A percentile compares a stretch with the other conserved stretches of the same genome.
phyloP scores from a whole-genome alignment of 2,797 vertebrate species.

The Neoniphon sammara region DNA sequence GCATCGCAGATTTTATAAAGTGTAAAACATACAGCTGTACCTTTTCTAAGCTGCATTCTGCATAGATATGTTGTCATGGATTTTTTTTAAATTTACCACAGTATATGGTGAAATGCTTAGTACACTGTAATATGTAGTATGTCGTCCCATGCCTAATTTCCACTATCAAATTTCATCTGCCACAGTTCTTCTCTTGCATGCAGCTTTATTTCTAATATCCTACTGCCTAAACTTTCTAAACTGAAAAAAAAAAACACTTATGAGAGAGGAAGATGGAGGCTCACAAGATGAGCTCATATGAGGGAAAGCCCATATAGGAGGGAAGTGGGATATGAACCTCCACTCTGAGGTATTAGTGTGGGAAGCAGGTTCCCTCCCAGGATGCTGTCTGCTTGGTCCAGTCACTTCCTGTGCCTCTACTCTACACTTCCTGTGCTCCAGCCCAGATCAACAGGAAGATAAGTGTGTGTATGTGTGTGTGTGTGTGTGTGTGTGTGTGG shows the following conservation, averaged over 20 bases:
- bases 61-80: slow-evolving; percentile 1
- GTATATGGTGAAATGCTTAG: too few species aligned
- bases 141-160: slow-evolving; percentile 16
- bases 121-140: slow-evolving; percentile 13
- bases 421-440: slow-evolving; percentile 77
- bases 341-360: slow-evolving; percentile 18
- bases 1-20: too few species aligned
- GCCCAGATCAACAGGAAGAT: slow-evolving; percentile 80
- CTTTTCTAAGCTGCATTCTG: background rate
- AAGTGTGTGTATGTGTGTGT: slow-evolving; percentile 35
- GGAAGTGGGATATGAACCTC: slow-evolving; percentile 51
- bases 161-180: too few species aligned
- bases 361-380: slow-evolving; percentile 65
- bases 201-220: too few species aligned
- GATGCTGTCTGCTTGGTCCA: slow-evolving; percentile 74
- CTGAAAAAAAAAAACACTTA: too few species aligned
- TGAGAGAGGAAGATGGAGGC: background rate
- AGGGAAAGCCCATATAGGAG: slow-evolving; percentile 22
- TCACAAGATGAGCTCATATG: background rate
- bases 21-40: background rate
- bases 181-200: too few species aligned
- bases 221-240: too few species aligned
- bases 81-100: too few species aligned
- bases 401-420: slow-evolving; percentile 77
- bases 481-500: background rate